Conservation (phyloP, 2,113 vertebrate genomes). For the Pseudolaguvia tuberculata region DNA sequence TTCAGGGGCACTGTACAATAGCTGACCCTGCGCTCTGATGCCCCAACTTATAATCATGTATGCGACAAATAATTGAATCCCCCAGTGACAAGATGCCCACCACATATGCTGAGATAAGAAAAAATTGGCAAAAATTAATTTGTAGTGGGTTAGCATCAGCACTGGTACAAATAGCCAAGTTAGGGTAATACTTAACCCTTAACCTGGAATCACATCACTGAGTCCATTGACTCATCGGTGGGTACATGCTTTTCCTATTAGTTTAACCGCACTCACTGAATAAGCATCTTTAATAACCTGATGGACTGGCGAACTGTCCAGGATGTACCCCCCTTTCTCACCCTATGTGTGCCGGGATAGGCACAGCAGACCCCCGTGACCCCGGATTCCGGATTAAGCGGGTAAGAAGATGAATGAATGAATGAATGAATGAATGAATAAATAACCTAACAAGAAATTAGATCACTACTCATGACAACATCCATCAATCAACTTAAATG, state of each 20-base stretch:
- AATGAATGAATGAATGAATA: no score
- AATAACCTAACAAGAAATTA: slow-evolving; percentile 27
- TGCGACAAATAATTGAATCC: no score
- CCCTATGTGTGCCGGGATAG: no score
- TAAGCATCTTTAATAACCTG: neutral
- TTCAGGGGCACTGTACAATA: no score
- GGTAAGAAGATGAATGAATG: no score
- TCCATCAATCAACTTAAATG: slow-evolving; percentile 36
- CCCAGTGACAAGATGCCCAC: neutral
- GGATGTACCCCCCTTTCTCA: no score
- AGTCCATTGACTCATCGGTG: neutral
- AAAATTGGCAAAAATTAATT: neutral
- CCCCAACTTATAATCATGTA: no score
- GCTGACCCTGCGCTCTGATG: no score
- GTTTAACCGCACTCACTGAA: neutral
- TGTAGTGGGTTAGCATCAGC: neutral
- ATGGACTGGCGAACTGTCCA: no score
- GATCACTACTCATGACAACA: slow-evolving; percentile 42
- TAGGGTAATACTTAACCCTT: slow-evolving; percentile 5
- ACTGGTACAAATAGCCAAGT: slow-evolving; percentile 7
- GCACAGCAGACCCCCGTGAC: no score
- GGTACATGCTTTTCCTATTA: slow-evolving; percentile 10
- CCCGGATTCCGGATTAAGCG: no score
- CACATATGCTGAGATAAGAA: neutral
- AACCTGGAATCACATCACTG: neutral